Evolutionary conservation across 2,113 vertebrate genomes (phyloP), one percentile per base, ranked within the genome.

Genomic region (Myxocyprinus asiaticus): DNA sequence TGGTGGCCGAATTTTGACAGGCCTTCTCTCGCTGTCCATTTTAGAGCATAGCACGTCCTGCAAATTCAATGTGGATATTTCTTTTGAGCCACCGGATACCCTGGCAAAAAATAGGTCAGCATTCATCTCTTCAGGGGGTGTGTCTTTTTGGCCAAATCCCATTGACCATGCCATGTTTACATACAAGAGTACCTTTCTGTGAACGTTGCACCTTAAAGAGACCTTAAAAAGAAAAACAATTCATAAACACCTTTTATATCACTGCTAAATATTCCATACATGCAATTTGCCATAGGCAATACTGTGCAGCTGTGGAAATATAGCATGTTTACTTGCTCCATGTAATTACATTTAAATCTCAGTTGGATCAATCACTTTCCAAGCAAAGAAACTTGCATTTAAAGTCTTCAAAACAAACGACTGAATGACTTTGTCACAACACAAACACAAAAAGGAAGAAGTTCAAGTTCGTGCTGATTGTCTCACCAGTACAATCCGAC

Each of bases 1-100:
- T 3, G 92, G 90, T 0, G 88, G 91, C 4, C 89, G 83, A 33
- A 87, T 86, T 51, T 53, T 90, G 58, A 81, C 73, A 4, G 55
- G 85, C 7, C 78, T 91, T 82, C 14, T 88, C 4, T 9, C 17
- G 1, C 3, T 15, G 15, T 81, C 66, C 0, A 76, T 17, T 5
- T 45, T 87, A 72, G 1, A 0, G 17, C 4, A 73, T 3, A 89
- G 86, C 81, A 86, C 90, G 67, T 89, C 82, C 64, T 84, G 91
- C 78, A 82, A 56, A 11, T 10, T 62, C 10, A 14, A 11, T 50
- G 65, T 42, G 9, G n/a, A 64, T 5, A 5, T 51, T 69, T 81
- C 58, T 43, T 70, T 83, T 78, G 81, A 51, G 79, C 42, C 53
- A 83, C 53, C 22, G 42, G 81, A 83, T 68, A 81, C 79, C 43